Evolutionary conservation across 2,888 invertebrate species (phyloP).

Genomic region (Amphiduros pacificus): DNA sequence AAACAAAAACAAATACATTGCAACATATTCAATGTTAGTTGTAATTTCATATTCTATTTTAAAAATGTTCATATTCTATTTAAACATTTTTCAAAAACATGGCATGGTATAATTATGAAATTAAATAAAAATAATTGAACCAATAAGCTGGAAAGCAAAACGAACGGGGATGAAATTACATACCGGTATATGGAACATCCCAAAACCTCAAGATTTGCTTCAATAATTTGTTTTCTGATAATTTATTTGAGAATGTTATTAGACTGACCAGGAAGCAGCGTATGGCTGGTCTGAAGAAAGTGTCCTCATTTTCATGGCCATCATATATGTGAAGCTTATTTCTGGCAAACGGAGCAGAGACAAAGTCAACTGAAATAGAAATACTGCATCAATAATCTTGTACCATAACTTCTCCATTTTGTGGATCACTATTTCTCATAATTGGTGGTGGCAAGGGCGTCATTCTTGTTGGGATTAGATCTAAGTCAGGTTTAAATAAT

Average conservation of each 20-base stretch:
- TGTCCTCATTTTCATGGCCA: constrained; percentile 47
- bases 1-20: neutral
- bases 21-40: neutral
- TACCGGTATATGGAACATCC: too few relatives aligned
- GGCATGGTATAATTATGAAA: neutral
- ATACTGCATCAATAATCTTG: too few relatives aligned
- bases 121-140: neutral
- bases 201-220: too few relatives aligned
- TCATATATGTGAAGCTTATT: constrained; percentile 50
- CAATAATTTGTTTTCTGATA: neutral
- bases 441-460: too few relatives aligned
- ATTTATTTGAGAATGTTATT: neutral
- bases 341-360: constrained; percentile 48
- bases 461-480: too few relatives aligned
- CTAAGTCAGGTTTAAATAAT: too few relatives aligned
- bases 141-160: too few relatives aligned
- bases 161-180: too few relatives aligned
- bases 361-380: constrained; percentile 50
- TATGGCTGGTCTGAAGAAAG: constrained; percentile 55
- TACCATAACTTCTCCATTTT: too few relatives aligned
- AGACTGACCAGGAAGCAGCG: constrained; percentile 52
- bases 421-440: too few relatives aligned
- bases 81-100: too few relatives aligned
- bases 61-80: neutral
- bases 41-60: neutral